These are phyloP conservation scores for Lagopus leucura DNA, from an alignment of 2,113 vertebrate genomes.

Conservation along the genomic window DNA sequence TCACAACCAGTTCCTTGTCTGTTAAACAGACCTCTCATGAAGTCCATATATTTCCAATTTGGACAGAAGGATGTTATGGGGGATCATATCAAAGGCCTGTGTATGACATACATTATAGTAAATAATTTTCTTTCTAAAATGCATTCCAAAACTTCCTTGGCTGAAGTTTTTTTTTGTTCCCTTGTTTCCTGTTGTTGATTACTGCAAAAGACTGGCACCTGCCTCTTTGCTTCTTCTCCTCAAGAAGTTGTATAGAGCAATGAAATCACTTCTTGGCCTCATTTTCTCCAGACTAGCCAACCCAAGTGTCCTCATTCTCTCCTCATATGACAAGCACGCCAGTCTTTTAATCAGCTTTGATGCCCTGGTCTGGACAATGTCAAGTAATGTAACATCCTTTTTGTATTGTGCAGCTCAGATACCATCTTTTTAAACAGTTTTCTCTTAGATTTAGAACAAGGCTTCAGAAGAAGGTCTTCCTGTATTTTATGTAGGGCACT, in stretches of 20 bases:
- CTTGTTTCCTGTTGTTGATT: neutral
- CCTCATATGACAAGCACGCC: neutral
- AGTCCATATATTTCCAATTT: too few species aligned
- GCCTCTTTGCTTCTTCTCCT: neutral
- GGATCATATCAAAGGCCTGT: neutral
- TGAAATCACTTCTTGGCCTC: neutral
- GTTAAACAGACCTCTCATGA: too few species aligned
- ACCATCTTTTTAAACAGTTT: neutral
- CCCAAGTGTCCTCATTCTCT: neutral
- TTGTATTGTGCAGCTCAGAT: neutral
- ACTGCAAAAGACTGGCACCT: neutral
- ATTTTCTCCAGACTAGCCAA: neutral
- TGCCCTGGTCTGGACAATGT: neutral
- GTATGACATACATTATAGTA: neutral
- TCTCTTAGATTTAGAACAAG: neutral
- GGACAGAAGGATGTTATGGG: too few species aligned
- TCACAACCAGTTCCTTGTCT: too few species aligned
- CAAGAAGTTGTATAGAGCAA: neutral
- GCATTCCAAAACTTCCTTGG: neutral
- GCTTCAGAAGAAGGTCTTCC: neutral
- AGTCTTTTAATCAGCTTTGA: neutral
- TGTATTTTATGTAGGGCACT: neutral
- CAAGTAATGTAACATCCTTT: neutral
- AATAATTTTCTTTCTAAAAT: neutral
- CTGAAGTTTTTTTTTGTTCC: neutral